Percentiles rank a stretch among this genome's conserved stretches.
Evolutionary conservation across 2,888 invertebrate species (phyloP).

Genomic region (Eupithecia centaureata): DNA sequence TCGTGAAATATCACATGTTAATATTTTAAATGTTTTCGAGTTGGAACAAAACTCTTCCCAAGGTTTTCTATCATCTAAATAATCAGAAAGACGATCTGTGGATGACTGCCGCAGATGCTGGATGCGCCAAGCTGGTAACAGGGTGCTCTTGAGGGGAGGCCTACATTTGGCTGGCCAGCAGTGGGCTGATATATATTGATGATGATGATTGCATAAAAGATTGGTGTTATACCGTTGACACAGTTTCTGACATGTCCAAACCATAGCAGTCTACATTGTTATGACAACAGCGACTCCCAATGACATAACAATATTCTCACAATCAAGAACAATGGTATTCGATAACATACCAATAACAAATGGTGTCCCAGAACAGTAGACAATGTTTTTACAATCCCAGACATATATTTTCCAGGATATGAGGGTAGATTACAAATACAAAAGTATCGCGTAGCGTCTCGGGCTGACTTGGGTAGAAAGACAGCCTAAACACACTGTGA

Average conservation of each 20-base stretch:
- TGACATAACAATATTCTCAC: constrained; percentile 3
- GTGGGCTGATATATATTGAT: no score
- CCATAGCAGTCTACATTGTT: neutral
- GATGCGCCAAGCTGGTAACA: no score
- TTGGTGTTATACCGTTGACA: neutral
- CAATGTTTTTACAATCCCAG: constrained; percentile 24
- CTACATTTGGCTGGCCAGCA: no score
- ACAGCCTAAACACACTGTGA: constrained; percentile 20
- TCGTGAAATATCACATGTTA: no score
- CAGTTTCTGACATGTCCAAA: neutral
- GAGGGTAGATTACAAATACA: constrained; percentile 7
- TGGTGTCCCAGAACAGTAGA: constrained; percentile 37
- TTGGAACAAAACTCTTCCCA: no score
- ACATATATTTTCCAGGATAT: constrained; percentile 50
- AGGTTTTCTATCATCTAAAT: no score
- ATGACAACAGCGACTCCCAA: neutral
- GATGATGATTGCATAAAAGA: no score
- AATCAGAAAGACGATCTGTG: no score
- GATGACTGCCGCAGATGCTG: no score
- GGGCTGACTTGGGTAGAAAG: constrained; percentile 33
- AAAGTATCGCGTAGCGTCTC: constrained; percentile 41
- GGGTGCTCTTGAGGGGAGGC: no score
- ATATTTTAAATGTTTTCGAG: no score
- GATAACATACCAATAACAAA: constrained; percentile 14
- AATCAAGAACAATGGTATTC: constrained; percentile 1